These are phyloP conservation scores for Lagodon rhomboides DNA, from an alignment of 2,797 vertebrate species.

Conservation along the genomic window DNA sequence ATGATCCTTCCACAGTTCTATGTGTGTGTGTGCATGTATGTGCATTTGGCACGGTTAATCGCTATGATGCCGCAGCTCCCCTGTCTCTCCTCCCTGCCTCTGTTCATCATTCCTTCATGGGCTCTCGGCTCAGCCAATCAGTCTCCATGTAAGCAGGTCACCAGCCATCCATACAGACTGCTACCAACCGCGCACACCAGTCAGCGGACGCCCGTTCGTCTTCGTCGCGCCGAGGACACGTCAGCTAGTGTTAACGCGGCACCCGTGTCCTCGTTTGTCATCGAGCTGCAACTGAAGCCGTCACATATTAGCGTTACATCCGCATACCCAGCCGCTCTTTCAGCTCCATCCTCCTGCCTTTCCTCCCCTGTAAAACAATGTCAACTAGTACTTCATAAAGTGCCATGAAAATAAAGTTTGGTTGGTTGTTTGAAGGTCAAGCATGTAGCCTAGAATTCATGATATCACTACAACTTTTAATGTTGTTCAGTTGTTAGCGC, in stretches of 20 bases:
- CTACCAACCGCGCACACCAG: constrained; percentile 33
- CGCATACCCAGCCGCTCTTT: no score
- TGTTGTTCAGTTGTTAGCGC: background rate
- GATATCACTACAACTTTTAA: background rate
- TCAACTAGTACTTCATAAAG: background rate
- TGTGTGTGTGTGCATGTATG: constrained; percentile 37
- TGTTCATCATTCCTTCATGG: constrained; percentile 26
- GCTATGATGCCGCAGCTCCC: constrained; percentile 13
- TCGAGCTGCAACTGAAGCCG: background rate
- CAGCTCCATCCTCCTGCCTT: rapidly evolving
- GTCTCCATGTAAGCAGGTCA: constrained; percentile 48
- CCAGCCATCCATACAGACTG: constrained; percentile 19
- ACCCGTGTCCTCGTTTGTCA: constrained; percentile 7
- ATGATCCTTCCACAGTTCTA: constrained; percentile 30
- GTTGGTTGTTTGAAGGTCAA: background rate
- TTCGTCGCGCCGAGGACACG: constrained; percentile 5
- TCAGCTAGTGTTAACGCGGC: constrained; percentile 11
- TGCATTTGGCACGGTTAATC: constrained; percentile 39
- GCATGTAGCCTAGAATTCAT: background rate
- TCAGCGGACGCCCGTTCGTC: constrained; percentile 5
- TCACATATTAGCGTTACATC: background rate
- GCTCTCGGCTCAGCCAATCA: constrained; percentile 34
- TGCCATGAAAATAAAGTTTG: background rate
- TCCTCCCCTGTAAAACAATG: background rate
- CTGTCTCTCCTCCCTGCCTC: constrained; percentile 22